Evolutionary conservation across 1,140 invertebrate species (phyloP).

Genomic region (Sitobion miscanthi): DNA sequence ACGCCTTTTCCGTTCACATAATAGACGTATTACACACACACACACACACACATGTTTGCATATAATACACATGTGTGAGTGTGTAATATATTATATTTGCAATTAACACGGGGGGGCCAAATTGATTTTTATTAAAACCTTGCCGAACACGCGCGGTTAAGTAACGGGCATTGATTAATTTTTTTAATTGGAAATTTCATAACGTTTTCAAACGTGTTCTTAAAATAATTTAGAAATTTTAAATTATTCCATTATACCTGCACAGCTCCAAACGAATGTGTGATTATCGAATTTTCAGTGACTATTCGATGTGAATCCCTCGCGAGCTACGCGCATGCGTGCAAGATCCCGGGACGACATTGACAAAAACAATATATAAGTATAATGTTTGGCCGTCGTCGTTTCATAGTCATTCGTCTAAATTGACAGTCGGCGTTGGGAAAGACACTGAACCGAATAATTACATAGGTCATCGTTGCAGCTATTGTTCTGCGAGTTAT

Average conservation of each 20-base stretch:
- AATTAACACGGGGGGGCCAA: background rate
- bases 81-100: background rate
- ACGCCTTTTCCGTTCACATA: background rate
- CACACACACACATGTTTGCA: too few relatives aligned
- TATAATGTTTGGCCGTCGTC: background rate
- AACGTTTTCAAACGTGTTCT: conserved; percentile 6
- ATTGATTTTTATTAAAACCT: conserved; percentile 31
- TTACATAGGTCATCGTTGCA: conserved; percentile 37
- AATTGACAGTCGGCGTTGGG: conserved; percentile 31
- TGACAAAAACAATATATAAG: conserved; percentile 5
- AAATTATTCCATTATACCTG: background rate
- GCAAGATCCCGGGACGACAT: background rate
- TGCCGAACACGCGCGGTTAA: background rate
- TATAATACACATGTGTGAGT: background rate
- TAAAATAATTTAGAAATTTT: background rate
- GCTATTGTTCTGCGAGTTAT: conserved; percentile 32
- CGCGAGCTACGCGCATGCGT: too few relatives aligned
- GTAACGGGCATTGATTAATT: conserved; percentile 12
- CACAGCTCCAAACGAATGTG: background rate
- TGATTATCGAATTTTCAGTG: background rate
- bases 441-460: conserved; percentile 46
- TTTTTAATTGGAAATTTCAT: conserved; percentile 51
- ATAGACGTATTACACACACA: background rate
- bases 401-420: conserved; percentile 33
- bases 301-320: background rate